Evolutionary conservation across 2,888 invertebrate species (phyloP), one percentile per base, ranked within the genome.

Genomic region (Eupithecia dodoneata): DNA sequence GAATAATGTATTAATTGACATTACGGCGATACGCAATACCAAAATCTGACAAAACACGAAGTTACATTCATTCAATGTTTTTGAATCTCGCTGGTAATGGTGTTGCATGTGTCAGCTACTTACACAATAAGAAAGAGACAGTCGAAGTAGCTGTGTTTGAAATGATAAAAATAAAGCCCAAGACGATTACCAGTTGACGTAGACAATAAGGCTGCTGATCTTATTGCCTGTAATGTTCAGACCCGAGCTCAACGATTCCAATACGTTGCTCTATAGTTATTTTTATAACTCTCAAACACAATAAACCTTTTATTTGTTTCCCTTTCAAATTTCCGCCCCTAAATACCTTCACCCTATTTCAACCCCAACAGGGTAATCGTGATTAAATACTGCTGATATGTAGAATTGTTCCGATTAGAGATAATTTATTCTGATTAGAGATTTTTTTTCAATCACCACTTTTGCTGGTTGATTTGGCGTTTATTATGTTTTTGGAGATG

Each of bases 301-400:
- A 82, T 82, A 82, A 83, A 80, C 80, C 78, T 69, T 80, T 81
- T 82, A 81, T 83, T 81, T 81, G 80, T 78, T 79, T 82, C 82
- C 83, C 83, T 82, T 83, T 83, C 81, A 83, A 77, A 82, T 83
- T 83, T 83, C 84, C 83, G 83, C 83, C 84, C 84, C 76, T 81
- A 80, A 83, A 79, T 78, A 79, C 77, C 75, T 77, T 79, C 80
- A 82, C 82, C 82, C 82, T 80, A 82, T 79, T 81, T 71, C 81
- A 80, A 84, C 83, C 84, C 84, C 81, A 70, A 81, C 75, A 71
- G 77, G 74, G 73, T 78, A 79, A 80, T 78, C 82, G 82, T 66
- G 83, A 84, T 83, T 81, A 84, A 83, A 83, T 81, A 80, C 76
- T 66, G 18, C 80, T 75, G 84, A 84, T 84, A 84, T 80, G 73